These are phyloP conservation scores for Neotragus moschatus DNA, from an alignment of 2,113 vertebrate genomes.

Conservation along the genomic window DNA sequence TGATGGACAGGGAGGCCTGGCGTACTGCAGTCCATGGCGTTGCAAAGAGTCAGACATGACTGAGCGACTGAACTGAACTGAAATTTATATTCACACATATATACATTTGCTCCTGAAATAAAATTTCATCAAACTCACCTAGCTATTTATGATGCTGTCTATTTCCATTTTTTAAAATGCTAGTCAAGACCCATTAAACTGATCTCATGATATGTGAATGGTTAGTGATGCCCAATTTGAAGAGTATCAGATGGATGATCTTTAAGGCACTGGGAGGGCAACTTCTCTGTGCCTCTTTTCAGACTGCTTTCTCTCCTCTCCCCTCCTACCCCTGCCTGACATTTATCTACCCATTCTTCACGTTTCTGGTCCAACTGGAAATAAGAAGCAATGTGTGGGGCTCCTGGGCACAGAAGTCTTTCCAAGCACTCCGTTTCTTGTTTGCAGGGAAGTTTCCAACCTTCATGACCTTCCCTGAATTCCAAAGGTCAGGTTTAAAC, in stretches of 20 bases:
- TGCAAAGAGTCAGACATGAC: background rate
- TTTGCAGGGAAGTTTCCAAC: background rate
- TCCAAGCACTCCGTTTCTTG: background rate
- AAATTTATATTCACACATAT: background rate
- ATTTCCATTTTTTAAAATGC: background rate
- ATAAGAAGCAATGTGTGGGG: background rate
- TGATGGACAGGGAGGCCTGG: background rate
- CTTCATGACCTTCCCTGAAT: background rate
- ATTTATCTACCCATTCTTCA: background rate
- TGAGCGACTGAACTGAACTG: background rate
- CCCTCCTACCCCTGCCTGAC: background rate
- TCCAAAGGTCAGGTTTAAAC: background rate
- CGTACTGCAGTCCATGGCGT: accelerated
- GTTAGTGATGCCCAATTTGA: background rate
- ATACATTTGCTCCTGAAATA: background rate
- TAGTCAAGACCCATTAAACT: background rate
- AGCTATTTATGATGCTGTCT: background rate
- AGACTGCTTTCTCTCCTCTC: background rate
- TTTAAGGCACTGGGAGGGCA: background rate
- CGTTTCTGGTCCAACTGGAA: background rate
- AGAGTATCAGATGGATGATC: background rate
- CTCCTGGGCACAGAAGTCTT: background rate
- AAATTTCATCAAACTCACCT: background rate
- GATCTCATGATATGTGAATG: background rate
- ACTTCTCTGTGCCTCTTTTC: background rate